A percentile compares a stretch with the other conserved stretches of the same genome.
These are phyloP conservation scores for Listronotus oregonensis DNA, from an alignment of 1,140 invertebrate genomes.

Conservation along the genomic window DNA sequence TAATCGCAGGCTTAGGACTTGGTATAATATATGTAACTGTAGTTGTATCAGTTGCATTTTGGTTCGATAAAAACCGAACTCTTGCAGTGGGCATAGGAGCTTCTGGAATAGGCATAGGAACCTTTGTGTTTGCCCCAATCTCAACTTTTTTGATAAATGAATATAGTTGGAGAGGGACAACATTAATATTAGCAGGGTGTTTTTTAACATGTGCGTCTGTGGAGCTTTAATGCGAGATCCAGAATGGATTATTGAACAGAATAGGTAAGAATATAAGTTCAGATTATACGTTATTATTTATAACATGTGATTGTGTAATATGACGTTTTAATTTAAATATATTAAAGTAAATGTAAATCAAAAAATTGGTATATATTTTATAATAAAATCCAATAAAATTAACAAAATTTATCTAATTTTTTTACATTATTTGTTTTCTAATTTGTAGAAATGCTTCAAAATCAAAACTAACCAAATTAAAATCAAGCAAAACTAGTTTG, in stretches of 20 bases:
- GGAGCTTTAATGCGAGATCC: conserved; percentile 87
- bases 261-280: conserved; percentile 27
- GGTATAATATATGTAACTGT: conserved; percentile 88
- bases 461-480: conserved; percentile 35
- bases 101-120: conserved; percentile 84
- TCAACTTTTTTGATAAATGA: conserved; percentile 74
- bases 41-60: conserved; percentile 91
- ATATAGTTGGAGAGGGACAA: conserved; percentile 85
- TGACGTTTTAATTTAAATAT: too few species aligned
- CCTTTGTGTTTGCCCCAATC: conserved; percentile 84
- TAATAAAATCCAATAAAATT: too few species aligned
- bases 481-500: conserved; percentile 42
- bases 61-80: conserved; percentile 92
- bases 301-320: too few species aligned
- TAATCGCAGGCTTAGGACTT: conserved; percentile 83
- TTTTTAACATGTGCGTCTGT: conserved; percentile 82
- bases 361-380: neutral
- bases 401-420: too few species aligned
- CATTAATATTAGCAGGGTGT: conserved; percentile 66
- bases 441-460: conserved; percentile 26
- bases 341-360: too few species aligned
- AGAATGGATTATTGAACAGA: conserved; percentile 72
- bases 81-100: conserved; percentile 92
- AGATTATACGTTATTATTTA: too few species aligned
- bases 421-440: conserved; percentile 7